phyloP scores from a whole-genome alignment of 2,797 vertebrate genomes.

The Novumbra hubbsi region DNA sequence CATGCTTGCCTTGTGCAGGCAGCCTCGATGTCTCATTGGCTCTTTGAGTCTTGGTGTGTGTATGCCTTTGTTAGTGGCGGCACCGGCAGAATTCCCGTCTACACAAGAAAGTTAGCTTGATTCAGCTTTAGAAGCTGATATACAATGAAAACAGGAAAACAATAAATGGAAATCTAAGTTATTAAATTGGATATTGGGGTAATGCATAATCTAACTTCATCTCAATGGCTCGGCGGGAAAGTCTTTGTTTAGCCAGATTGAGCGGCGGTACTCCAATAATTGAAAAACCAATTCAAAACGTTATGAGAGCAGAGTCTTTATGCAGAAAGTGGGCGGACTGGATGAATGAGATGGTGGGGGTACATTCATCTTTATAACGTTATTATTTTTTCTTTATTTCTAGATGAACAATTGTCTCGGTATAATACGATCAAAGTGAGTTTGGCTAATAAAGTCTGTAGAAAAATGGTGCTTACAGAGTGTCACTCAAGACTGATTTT shows the following conservation, averaged over 20 bases:
- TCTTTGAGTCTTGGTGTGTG: slow-evolving; percentile 50
- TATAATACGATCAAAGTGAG: slow-evolving; percentile 76
- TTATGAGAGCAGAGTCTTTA: slow-evolving; percentile 67
- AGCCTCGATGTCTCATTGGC: slow-evolving; percentile 39
- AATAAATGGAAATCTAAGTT: slow-evolving; percentile 78
- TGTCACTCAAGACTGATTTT: slow-evolving; percentile 71
- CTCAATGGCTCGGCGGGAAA: slow-evolving; percentile 69
- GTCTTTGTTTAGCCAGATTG: slow-evolving; percentile 77
- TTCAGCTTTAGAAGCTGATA: slow-evolving; percentile 66
- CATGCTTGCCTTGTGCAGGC: slow-evolving; percentile 36
- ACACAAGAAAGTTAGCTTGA: slow-evolving; percentile 49
- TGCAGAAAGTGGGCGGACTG: slow-evolving; percentile 65
- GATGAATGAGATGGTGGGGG: slow-evolving; percentile 69
- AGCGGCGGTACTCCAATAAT: slow-evolving; percentile 73
- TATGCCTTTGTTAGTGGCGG: slow-evolving; percentile 66
- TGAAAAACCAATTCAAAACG: slow-evolving; percentile 82
- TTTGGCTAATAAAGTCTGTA: slow-evolving; percentile 76
- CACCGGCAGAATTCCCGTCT: slow-evolving; percentile 50
- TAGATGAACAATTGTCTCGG: slow-evolving; percentile 74
- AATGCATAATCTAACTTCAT: slow-evolving; percentile 78
- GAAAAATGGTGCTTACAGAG: slow-evolving; percentile 62
- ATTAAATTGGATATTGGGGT: slow-evolving; percentile 80
- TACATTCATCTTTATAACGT: slow-evolving; percentile 79
- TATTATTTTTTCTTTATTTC: slow-evolving; percentile 77
- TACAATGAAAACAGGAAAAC: slow-evolving; percentile 76